These are phyloP conservation scores for Copidosoma floridanum DNA, from an alignment of 1,140 invertebrate species.

Conservation along the genomic window DNA sequence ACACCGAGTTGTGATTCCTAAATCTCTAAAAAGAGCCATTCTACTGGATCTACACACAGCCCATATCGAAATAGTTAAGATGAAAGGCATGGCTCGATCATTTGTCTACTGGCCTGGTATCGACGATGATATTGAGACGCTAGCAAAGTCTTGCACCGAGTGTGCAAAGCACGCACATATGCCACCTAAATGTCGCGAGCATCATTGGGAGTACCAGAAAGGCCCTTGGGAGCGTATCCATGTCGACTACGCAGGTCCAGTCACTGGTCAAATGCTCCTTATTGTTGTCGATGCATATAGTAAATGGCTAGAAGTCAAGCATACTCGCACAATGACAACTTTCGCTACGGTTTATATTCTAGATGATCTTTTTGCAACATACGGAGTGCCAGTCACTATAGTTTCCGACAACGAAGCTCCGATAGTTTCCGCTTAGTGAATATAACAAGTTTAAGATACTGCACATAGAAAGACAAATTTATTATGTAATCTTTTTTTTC, in stretches of 20 bases:
- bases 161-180: conserved; percentile 20
- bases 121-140: conserved; percentile 48
- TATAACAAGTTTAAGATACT: too few relatives aligned
- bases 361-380: conserved; percentile 11
- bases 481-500: too few relatives aligned
- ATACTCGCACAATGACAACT: conserved; percentile 20
- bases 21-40: conserved; percentile 27
- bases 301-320: conserved; percentile 11
- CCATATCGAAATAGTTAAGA: conserved; percentile 47
- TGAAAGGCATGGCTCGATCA: conserved; percentile 52
- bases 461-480: too few relatives aligned
- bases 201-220: background rate
- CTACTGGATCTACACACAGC: too few relatives aligned
- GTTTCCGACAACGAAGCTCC: conserved; percentile 36
- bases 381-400: conserved; percentile 30
- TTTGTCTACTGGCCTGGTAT: too few relatives aligned
- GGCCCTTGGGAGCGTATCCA: conserved; percentile 51
- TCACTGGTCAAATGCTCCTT: background rate
- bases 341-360: conserved; percentile 23
- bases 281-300: background rate
- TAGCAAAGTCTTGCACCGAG: conserved; percentile 17
- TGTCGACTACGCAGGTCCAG: too few relatives aligned
- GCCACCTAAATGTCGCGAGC: conserved; percentile 8
- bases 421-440: too few relatives aligned
- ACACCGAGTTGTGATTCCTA: conserved; percentile 37